Percentiles rank a stretch among this genome's conserved stretches.
These are phyloP conservation scores for Numenius arquata DNA, from an alignment of 2,113 vertebrate species.

Conservation along the genomic window DNA sequence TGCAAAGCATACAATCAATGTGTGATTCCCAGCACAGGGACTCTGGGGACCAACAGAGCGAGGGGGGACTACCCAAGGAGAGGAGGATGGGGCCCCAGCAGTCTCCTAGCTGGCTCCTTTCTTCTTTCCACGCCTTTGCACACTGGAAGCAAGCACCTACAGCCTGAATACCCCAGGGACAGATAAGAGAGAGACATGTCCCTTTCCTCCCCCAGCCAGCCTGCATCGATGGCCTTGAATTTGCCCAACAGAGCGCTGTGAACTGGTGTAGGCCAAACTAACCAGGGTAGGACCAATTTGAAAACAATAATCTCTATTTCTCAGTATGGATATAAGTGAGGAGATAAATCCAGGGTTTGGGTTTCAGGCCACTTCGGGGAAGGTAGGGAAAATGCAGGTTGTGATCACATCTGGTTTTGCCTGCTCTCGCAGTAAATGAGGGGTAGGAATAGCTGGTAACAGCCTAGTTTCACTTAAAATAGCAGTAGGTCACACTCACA, in stretches of 20 bases:
- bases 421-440: background rate
- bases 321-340: background rate
- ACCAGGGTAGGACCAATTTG: background rate
- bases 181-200: background rate
- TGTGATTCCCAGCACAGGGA: background rate
- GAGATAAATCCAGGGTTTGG: background rate
- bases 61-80: background rate
- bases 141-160: background rate
- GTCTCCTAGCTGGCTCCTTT: background rate
- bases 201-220: background rate
- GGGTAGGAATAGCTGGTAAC: background rate
- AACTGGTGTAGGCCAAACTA: background rate
- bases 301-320: background rate
- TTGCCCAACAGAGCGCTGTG: rapidly evolving
- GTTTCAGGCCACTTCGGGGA: background rate
- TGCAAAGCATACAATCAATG: background rate
- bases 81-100: background rate
- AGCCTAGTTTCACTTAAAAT: background rate
- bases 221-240: background rate
- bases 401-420: background rate
- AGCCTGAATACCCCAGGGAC: background rate
- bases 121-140: background rate
- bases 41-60: rapidly evolving
- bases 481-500: constrained; percentile 5
- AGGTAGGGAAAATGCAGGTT: background rate